Conservation (phyloP, 2,113 vertebrate genomes). For the Copsychus sechellarum region DNA sequence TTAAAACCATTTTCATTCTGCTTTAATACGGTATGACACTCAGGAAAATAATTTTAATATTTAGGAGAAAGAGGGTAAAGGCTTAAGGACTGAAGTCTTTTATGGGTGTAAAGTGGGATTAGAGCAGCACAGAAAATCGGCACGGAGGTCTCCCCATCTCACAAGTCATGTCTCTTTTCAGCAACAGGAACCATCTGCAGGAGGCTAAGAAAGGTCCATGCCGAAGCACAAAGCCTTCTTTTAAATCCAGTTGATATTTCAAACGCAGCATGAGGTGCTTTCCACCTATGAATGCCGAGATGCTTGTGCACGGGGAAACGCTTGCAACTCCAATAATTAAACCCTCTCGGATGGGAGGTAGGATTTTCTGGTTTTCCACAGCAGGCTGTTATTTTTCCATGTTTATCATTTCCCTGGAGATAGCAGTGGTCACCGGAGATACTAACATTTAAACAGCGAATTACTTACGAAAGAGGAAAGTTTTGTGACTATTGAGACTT, state of each 20-base stretch:
- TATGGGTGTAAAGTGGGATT: conserved; percentile 35
- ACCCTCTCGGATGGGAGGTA: background rate
- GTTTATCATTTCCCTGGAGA: background rate
- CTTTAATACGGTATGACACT: conserved; percentile 66
- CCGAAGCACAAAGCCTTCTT: conserved; percentile 57
- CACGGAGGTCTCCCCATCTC: background rate
- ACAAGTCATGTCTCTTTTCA: conserved; percentile 51
- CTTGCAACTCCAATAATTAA: conserved; percentile 25
- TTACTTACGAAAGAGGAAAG: background rate
- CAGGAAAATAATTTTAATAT: conserved; percentile 66
- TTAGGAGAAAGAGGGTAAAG: conserved; percentile 45
- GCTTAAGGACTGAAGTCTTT: conserved; percentile 36
- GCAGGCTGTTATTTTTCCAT: background rate
- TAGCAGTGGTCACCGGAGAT: background rate
- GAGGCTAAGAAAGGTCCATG: conserved; percentile 51
- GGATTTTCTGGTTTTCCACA: conserved; percentile 8
- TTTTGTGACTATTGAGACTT: background rate
- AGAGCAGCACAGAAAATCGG: background rate
- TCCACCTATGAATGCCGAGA: conserved; percentile 53
- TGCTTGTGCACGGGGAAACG: background rate
- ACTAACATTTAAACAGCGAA: background rate
- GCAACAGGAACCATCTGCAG: conserved; percentile 50
- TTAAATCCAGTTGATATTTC: conserved; percentile 64
- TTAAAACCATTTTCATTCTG: conserved; percentile 68
- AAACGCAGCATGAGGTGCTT: conserved; percentile 50